Conservation (phyloP, 2,113 vertebrate species). For the Tachuris rubrigastra region DNA sequence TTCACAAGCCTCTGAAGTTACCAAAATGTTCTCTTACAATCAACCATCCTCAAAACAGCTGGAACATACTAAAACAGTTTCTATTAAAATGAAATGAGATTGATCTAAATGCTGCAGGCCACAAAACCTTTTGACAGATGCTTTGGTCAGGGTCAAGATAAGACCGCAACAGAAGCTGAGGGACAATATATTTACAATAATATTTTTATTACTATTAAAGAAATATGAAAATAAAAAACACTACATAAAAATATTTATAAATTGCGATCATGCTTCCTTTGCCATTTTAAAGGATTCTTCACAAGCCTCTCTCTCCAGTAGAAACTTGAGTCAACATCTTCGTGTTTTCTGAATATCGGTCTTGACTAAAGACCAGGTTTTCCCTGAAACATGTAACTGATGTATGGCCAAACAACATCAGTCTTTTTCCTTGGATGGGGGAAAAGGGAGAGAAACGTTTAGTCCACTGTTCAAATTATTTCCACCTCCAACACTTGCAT, state of each 20-base stretch:
- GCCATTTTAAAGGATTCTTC: background rate
- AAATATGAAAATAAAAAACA: background rate
- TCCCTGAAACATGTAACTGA: background rate
- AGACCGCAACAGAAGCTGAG: background rate
- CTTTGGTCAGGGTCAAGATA: background rate
- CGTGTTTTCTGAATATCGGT: background rate
- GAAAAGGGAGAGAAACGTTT: background rate
- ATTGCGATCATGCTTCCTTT: background rate
- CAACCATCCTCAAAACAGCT: background rate
- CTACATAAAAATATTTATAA: background rate
- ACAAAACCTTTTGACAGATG: background rate
- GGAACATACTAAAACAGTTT: background rate
- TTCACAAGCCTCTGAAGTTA: conserved; percentile 10
- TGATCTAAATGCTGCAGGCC: background rate
- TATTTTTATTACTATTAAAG: background rate
- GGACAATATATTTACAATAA: background rate
- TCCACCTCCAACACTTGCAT: background rate
- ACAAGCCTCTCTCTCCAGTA: background rate
- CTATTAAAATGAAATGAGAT: background rate
- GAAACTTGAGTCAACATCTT: background rate
- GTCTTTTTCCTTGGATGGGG: background rate
- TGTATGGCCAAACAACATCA: rapidly evolving
- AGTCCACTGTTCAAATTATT: background rate
- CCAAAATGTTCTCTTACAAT: conserved; percentile 31
- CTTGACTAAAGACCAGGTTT: background rate